Evolutionary conservation across 2,797 vertebrate species (phyloP).

Genomic region (Euphonia xanthogaster): DNA sequence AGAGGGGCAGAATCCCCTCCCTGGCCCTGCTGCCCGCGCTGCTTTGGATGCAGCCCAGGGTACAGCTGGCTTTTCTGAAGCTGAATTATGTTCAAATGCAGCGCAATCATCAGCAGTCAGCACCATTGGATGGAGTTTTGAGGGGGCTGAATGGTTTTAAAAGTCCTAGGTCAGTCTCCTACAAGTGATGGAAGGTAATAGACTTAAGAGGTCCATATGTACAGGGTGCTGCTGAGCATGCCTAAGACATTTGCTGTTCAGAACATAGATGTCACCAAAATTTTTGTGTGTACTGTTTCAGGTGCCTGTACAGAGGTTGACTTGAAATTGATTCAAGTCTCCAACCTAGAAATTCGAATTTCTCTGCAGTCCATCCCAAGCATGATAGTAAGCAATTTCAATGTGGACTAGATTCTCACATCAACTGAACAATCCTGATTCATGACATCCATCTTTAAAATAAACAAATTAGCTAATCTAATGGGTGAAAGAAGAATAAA

Average conservation of each 20-base stretch:
- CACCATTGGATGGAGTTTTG: neutral
- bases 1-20: neutral
- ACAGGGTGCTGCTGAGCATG: neutral
- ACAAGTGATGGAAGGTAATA: neutral
- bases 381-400: neutral
- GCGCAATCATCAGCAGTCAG: neutral
- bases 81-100: neutral
- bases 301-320: neutral
- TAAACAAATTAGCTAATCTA: neutral
- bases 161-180: neutral
- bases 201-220: neutral
- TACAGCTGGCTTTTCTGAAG: neutral
- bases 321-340: neutral
- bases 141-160: neutral
- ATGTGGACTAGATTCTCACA: neutral
- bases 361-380: neutral
- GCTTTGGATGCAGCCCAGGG: neutral
- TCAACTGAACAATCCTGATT: neutral
- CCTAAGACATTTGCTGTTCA: neutral
- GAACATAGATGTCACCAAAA: neutral
- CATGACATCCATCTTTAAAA: neutral
- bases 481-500: neutral
- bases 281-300: neutral
- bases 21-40: fast-evolving
- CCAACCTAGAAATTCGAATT: fast-evolving